Evolutionary conservation across 2,888 invertebrate species (phyloP).

Genomic region (Gisinianus flammeolus): DNA sequence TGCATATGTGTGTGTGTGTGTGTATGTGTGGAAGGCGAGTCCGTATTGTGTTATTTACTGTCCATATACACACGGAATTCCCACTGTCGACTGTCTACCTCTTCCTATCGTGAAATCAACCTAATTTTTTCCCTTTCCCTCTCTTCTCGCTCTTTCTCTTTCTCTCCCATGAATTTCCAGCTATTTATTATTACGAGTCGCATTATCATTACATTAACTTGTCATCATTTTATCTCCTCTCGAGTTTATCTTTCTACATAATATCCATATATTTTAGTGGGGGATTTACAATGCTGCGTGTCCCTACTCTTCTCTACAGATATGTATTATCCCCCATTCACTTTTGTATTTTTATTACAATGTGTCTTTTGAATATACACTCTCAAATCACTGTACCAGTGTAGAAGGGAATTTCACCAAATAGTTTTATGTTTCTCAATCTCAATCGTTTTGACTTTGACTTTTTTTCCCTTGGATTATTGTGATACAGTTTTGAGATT

Average conservation of each 20-base stretch:
- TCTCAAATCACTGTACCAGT: too few species aligned
- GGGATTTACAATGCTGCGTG: too few species aligned
- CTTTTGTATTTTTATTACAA: too few species aligned
- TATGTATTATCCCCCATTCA: too few species aligned
- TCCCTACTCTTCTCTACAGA: too few species aligned
- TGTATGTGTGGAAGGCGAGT: not conserved
- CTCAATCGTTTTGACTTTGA: too few species aligned
- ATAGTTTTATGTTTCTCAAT: too few species aligned
- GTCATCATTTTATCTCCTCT: slow-evolving; percentile 34
- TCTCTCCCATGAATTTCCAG: slow-evolving; percentile 28
- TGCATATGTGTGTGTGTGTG: not conserved
- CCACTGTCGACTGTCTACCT: not conserved
- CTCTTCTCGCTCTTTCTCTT: not conserved
- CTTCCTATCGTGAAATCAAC: slow-evolving; percentile 25
- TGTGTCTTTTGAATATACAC: too few species aligned
- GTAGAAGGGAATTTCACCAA: too few species aligned
- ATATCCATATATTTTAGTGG: not conserved
- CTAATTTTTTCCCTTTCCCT: slow-evolving; percentile 31
- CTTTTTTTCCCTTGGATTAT: too few species aligned
- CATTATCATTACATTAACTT: slow-evolving; percentile 39
- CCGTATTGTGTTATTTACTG: not conserved
- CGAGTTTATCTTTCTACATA: not conserved
- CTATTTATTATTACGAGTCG: slow-evolving; percentile 24
- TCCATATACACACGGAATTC: not conserved
- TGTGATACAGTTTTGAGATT: too few species aligned